Conservation (phyloP, 53 echinoderm and acorn worm genomes). For the Crossaster papposus region DNA sequence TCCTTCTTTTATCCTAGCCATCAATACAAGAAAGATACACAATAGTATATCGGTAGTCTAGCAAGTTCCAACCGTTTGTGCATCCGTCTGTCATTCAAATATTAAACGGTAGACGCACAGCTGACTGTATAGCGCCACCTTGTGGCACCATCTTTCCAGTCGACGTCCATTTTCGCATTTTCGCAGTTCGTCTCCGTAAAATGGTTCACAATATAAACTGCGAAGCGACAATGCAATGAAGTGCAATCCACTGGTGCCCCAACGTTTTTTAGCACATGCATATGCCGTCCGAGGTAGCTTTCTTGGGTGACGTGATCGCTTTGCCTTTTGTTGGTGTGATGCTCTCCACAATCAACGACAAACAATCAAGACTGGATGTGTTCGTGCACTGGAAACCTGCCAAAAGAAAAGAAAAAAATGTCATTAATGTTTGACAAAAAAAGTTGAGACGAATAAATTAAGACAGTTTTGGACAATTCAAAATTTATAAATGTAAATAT, state of each 20-base stretch:
- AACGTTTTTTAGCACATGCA: conserved; percentile 84
- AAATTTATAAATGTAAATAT: too few relatives aligned
- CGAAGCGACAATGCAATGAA: background rate
- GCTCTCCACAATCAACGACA: conserved; percentile 96
- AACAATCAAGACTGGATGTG: conserved; percentile 91
- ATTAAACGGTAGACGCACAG: background rate
- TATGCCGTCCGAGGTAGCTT: conserved; percentile 94
- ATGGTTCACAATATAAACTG: background rate
- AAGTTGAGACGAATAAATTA: too few relatives aligned
- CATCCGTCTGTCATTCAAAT: background rate
- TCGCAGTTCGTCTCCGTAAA: background rate
- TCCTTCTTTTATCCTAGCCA: background rate
- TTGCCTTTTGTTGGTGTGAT: conserved; percentile 98
- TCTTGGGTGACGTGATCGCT: conserved; percentile 98
- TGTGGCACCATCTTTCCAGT: background rate
- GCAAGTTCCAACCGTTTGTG: background rate
- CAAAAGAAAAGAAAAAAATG: background rate
- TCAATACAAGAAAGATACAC: background rate
- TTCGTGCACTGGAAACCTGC: conserved; percentile 87
- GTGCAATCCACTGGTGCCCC: background rate
- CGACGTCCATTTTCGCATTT: background rate
- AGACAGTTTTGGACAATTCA: too few relatives aligned
- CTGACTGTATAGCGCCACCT: conserved; percentile 4
- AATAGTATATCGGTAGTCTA: background rate
- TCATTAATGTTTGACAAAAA: background rate